These are phyloP conservation scores for Halichoeres trimaculatus DNA, from an alignment of 2,113 vertebrate species.

Conservation along the genomic window DNA sequence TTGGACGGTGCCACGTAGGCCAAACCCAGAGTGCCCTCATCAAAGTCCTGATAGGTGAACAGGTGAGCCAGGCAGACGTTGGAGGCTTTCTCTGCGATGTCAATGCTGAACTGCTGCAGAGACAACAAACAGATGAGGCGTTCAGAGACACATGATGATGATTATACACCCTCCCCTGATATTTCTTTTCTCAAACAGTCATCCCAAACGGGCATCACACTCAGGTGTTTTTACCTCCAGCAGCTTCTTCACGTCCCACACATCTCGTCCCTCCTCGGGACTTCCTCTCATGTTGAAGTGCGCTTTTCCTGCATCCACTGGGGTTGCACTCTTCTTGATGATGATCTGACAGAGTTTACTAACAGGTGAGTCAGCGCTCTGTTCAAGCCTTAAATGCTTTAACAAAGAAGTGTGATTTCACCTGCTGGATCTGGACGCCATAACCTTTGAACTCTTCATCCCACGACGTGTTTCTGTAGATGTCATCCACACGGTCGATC, in stretches of 20 bases:
- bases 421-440: constrained; percentile 98
- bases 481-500: constrained; percentile 98
- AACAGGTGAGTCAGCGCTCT: background rate
- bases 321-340: constrained; percentile 90
- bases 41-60: constrained; percentile 98
- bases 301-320: constrained; percentile 5
- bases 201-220: background rate
- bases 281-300: constrained; percentile 96
- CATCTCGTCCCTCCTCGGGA: constrained; percentile 84
- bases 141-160: no score
- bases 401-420: constrained; percentile 57
- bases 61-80: constrained; percentile 95
- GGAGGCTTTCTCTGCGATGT: constrained; percentile 94
- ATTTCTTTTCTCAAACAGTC: no score
- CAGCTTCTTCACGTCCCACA: constrained; percentile 96
- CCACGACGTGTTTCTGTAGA: constrained; percentile 97
- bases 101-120: constrained; percentile 94
- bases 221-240: constrained; percentile 87
- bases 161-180: no score
- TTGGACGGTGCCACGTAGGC: constrained; percentile 95
- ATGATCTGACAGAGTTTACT: constrained; percentile 85
- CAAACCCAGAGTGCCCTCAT: constrained; percentile 95
- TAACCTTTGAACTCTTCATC: constrained; percentile 92
- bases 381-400: background rate
- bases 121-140: background rate